Conservation (phyloP, 1,140 invertebrate species). For the Achatina immaculata region DNA sequence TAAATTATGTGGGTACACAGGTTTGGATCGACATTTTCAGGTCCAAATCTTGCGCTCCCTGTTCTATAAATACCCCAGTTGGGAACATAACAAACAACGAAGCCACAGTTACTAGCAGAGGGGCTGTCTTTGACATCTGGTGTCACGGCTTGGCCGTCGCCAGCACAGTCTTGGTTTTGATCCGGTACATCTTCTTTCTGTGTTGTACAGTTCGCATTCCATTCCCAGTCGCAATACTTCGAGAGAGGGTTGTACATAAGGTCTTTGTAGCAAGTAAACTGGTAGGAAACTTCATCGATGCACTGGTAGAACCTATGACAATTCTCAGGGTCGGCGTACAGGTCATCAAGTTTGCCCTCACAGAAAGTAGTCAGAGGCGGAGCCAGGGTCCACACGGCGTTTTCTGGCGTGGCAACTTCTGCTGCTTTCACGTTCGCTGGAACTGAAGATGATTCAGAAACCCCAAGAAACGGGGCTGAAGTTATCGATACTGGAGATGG, state of each 20-base stretch:
- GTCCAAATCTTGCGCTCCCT: slow-evolving; percentile 71
- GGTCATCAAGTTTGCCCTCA: neutral
- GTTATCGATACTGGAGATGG: neutral
- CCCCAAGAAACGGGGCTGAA: neutral
- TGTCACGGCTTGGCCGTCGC: neutral
- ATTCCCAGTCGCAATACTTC: slow-evolving; percentile 13
- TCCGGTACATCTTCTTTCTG: neutral
- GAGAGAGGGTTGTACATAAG: neutral
- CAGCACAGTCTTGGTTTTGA: neutral
- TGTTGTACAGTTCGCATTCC: neutral
- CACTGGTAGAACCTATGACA: slow-evolving; percentile 17
- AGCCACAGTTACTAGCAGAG: neutral
- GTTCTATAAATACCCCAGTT: slow-evolving; percentile 64
- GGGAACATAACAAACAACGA: slow-evolving; percentile 53
- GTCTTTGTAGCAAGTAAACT: neutral
- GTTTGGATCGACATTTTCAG: slow-evolving; percentile 78
- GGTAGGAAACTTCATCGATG: neutral
- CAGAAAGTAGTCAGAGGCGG: neutral
- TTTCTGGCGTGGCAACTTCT: neutral
- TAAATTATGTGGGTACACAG: slow-evolving; percentile 87
- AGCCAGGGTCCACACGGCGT: no score
- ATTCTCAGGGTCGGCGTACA: neutral
- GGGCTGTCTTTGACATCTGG: neutral
- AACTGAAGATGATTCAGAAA: neutral
- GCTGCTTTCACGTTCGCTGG: neutral